phyloP scores from a whole-genome alignment of 2,797 vertebrate species.

The Bucorvus abyssinicus region DNA sequence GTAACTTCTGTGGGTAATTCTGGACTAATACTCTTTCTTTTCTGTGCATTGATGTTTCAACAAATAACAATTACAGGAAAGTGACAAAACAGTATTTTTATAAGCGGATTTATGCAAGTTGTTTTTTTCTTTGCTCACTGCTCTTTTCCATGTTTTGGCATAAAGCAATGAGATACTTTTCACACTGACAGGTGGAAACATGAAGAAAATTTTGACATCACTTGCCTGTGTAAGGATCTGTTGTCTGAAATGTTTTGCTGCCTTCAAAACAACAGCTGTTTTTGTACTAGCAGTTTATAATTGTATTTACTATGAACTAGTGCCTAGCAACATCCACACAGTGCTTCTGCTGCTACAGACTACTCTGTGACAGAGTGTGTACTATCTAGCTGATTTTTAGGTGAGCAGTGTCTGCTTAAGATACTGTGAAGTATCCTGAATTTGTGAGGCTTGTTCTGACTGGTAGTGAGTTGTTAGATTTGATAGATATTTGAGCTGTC shows the following conservation, averaged over 20 bases:
- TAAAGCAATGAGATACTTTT: not conserved
- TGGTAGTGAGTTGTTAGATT: not conserved
- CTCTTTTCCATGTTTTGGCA: not conserved
- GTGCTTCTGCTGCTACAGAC: not conserved
- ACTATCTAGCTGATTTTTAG: not conserved
- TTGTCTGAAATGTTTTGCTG: not conserved
- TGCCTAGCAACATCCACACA: not conserved
- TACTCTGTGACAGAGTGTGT: not conserved
- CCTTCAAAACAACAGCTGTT: not conserved
- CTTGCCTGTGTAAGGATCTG: not conserved
- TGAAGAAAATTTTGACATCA: not conserved
- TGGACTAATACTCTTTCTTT: not conserved
- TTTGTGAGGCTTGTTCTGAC: not conserved
- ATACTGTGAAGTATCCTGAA: rapidly evolving
- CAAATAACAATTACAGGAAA: not conserved
- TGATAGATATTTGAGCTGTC: not conserved
- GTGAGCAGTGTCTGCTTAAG: not conserved
- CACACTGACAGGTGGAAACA: not conserved
- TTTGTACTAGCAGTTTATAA: not conserved
- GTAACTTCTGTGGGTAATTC: not conserved
- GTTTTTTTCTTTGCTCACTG: not conserved
- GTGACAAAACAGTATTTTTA: not conserved
- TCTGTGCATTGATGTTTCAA: not conserved
- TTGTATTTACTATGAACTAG: not conserved
- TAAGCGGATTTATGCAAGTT: not conserved